Evolutionary conservation across 2,888 invertebrate genomes (phyloP), one percentile per base, ranked within the genome.

Genomic region (Omphaloscelis lunosa): DNA sequence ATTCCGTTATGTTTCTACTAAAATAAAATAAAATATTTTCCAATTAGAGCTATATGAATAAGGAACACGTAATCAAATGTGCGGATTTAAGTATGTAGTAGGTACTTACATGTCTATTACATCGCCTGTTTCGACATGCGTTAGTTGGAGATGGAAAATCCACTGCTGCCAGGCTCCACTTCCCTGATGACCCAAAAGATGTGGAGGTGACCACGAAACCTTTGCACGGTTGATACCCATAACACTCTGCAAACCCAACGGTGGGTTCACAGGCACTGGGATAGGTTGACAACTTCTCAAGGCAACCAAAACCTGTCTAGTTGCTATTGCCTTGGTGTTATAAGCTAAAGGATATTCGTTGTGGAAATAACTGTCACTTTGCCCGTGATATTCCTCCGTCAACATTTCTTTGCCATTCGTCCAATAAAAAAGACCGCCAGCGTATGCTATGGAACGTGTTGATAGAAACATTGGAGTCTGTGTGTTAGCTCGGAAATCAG

Each of bases 351-450:
- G 98, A 91, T 97, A 98, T 65, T 97, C 97, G 91, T 98, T 98
- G 91, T 98, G 98, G 90, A 98, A 98, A 91, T 98, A 99, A 90
- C 97, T 97, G 84, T 98, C 97, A 72, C 97, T 97, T 65, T 97
- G 97, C 0, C 96, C 95, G 89, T 98, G 98, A 92, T 98, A 98
- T 90, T 98, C 98, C 93, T 99, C 99, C 23, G 97, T 97, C 66
- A 98, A 97, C 83, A 99, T 97, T 90, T 98, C 97, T 72, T 97
- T 97, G 0, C 98, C 98, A 90, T 98, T 98, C 0, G 98, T 98
- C 98, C 99, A 99, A 91, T 98, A 99, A 91, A 99, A 98, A 20
- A 98, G 97, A 12, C 98, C 98, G 90, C 98, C 98, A 8, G 98
- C 98, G 91, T 97, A 97, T 0, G 98, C 98, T 79, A 99, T 96